Evolutionary conservation across 2,797 vertebrate genomes (phyloP).

Genomic region (Pipistrellus kuhlii): DNA sequence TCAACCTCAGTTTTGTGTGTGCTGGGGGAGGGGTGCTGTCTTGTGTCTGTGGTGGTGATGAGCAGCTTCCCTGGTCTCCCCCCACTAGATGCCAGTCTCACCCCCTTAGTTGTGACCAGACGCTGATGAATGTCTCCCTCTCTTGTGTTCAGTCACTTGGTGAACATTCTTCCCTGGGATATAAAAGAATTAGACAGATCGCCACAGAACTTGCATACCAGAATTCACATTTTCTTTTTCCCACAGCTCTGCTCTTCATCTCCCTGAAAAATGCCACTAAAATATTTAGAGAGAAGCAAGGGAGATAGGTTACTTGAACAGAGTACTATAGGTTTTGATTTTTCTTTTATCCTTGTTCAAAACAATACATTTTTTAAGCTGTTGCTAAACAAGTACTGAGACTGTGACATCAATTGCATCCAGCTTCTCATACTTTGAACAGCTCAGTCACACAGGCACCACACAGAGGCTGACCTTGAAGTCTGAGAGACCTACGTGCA

Average conservation of each 20-base stretch:
- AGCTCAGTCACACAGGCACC: background rate
- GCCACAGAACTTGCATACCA: background rate
- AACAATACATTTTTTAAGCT: background rate
- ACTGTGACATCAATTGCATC: background rate
- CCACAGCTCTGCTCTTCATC: background rate
- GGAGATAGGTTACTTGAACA: background rate
- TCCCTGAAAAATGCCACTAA: background rate
- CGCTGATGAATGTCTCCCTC: background rate
- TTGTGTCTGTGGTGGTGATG: rapidly evolving
- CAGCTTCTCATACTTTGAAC: rapidly evolving
- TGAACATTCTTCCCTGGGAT: background rate
- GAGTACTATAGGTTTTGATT: background rate
- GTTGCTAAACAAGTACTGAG: background rate
- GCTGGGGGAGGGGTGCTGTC: too few species aligned
- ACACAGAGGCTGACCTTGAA: background rate
- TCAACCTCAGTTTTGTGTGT: background rate
- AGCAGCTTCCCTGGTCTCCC: background rate
- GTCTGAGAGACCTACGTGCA: background rate
- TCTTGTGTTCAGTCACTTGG: background rate
- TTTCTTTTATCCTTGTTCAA: background rate
- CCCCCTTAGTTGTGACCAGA: background rate
- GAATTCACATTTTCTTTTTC: background rate
- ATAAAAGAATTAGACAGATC: background rate
- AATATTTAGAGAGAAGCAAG: background rate
- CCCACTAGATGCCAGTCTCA: too few species aligned